Evolutionary conservation across 2,113 vertebrate genomes (phyloP).

Genomic region (Taxidea taxus): DNA sequence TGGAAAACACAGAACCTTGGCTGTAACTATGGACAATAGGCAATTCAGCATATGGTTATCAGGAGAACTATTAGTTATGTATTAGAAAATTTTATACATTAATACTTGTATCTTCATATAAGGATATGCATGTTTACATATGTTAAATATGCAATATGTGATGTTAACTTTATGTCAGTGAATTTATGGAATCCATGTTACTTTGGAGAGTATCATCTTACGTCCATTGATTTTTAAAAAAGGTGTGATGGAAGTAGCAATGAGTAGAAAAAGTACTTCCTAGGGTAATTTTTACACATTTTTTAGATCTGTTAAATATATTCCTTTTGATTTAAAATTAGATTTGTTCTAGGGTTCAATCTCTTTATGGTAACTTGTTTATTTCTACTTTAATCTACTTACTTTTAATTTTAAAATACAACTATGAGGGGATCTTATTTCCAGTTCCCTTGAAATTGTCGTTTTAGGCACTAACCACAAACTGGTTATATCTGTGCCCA

Average conservation of each 20-base stretch:
- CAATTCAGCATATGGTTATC: neutral
- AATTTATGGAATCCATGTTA: neutral
- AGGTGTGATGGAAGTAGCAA: neutral
- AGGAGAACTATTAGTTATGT: neutral
- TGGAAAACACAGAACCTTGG: neutral
- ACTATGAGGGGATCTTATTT: neutral
- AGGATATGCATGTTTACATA: neutral
- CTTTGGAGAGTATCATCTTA: neutral
- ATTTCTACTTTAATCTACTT: neutral
- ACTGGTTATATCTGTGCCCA: neutral
- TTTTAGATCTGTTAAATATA: neutral
- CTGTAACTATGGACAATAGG: neutral
- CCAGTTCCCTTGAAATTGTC: neutral
- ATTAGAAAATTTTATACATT: slow-evolving; percentile 14
- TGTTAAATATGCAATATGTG: neutral
- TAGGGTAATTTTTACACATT: neutral
- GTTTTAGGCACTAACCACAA: neutral
- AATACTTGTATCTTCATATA: neutral
- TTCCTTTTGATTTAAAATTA: neutral
- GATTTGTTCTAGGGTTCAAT: neutral
- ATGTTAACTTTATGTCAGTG: neutral
- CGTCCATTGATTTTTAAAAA: neutral
- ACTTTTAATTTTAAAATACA: neutral
- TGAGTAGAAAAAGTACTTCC: neutral
- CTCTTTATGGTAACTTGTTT: neutral